phyloP scores from a whole-genome alignment of 2,797 vertebrate genomes.

The Takifugu ocellatus region DNA sequence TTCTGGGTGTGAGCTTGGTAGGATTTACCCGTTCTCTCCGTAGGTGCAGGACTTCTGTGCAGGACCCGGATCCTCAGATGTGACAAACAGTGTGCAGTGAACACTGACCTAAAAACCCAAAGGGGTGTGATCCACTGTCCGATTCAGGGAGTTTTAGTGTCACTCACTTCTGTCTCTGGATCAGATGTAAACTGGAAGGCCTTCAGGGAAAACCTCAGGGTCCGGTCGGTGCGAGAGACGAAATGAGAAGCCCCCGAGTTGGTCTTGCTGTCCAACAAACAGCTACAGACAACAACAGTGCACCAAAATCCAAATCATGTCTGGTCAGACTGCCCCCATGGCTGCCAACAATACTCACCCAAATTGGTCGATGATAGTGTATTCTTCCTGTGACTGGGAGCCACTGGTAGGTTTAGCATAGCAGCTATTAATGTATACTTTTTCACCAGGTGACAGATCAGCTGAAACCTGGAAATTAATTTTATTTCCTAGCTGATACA shows the following conservation, averaged over 20 bases:
- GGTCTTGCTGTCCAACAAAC: constrained; percentile 66
- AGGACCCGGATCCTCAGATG: constrained; percentile 44
- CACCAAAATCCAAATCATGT: background rate
- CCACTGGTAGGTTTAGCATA: constrained; percentile 43
- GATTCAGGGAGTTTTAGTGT: background rate
- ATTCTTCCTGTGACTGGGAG: constrained; percentile 34
- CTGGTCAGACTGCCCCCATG: background rate
- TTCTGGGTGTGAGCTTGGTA: background rate
- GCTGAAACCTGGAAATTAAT: constrained; percentile 69
- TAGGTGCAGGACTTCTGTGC: constrained; percentile 73
- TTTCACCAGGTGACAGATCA: constrained; percentile 36
- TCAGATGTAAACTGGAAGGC: constrained; percentile 73
- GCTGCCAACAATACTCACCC: constrained; percentile 54
- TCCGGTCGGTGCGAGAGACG: constrained; percentile 48
- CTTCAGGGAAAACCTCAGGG: constrained; percentile 64
- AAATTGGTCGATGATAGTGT: constrained; percentile 68
- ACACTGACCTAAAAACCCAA: constrained; percentile 58
- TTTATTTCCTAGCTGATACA: constrained; percentile 62
- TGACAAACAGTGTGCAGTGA: constrained; percentile 60
- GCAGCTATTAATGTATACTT: constrained; percentile 69
- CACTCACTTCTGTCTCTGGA: constrained; percentile 59
- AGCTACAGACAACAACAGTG: constrained; percentile 43
- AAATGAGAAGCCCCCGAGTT: constrained; percentile 56
- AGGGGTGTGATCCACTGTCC: background rate
- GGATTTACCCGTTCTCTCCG: constrained; percentile 46